phyloP scores from a whole-genome alignment of 2,888 invertebrate species.

The Stomorhina lunata region DNA sequence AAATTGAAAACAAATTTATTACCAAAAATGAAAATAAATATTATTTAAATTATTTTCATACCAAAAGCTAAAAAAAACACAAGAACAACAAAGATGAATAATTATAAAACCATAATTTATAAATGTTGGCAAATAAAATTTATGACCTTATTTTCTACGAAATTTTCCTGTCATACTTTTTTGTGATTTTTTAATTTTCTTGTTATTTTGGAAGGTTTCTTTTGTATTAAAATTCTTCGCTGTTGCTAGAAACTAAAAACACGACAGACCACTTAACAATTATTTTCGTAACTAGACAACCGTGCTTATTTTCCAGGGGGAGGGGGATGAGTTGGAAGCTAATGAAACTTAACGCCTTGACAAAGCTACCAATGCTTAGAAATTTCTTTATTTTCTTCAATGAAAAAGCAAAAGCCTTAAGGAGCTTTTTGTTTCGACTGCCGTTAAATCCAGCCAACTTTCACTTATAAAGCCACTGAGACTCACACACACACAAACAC shows the following conservation, averaged over 20 bases:
- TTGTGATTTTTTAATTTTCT: background rate
- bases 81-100: constrained; percentile 7
- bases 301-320: constrained; percentile 1
- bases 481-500: no score
- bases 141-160: constrained; percentile 52
- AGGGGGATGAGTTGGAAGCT: background rate
- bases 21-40: background rate
- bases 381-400: background rate
- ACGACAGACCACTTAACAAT: constrained; percentile 57
- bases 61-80: background rate
- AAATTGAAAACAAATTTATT: background rate
- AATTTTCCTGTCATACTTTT: constrained; percentile 17
- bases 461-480: constrained; percentile 49
- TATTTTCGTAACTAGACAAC: constrained; percentile 63
- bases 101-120: constrained; percentile 60
- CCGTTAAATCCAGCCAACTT: constrained; percentile 41
- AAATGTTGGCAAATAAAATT: constrained; percentile 60
- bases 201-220: background rate
- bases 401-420: constrained; percentile 35
- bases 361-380: background rate
- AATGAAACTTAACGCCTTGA: constrained; percentile 11
- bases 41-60: constrained; percentile 20
- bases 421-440: background rate
- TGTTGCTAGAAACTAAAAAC: background rate
- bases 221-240: constrained; percentile 1